Conservation (phyloP, 2,888 invertebrate genomes). For the Folsomia manolachei region DNA sequence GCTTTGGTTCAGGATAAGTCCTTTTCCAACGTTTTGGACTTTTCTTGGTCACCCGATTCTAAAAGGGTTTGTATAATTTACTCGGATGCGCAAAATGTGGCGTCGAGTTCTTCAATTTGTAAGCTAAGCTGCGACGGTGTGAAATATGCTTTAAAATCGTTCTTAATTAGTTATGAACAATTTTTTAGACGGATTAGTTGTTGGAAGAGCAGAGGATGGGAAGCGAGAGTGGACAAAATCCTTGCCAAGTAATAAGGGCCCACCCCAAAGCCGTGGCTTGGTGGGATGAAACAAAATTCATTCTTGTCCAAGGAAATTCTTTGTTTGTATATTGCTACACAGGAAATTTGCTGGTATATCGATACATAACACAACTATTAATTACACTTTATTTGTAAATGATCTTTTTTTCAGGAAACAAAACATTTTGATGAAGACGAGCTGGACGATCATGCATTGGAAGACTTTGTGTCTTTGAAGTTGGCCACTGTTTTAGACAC, state of each 20-base stretch:
- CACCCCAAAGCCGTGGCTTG: background rate
- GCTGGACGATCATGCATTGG: background rate
- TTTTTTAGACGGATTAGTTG: background rate
- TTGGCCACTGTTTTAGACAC: too few species aligned
- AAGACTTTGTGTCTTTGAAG: background rate
- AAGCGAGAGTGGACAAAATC: background rate
- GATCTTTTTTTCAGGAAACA: background rate
- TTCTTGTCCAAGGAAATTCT: background rate
- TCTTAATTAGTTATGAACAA: too few species aligned
- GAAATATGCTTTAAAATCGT: too few species aligned
- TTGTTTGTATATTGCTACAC: background rate
- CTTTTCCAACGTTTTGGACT: slow-evolving; percentile 23
- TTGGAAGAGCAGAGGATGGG: background rate
- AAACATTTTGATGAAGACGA: background rate
- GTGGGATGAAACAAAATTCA: background rate
- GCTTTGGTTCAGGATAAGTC: slow-evolving; percentile 25
- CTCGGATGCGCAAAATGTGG: slow-evolving; percentile 24
- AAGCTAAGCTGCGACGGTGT: too few species aligned
- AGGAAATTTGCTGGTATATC: background rate
- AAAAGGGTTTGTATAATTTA: slow-evolving; percentile 22
- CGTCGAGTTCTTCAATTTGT: too few species aligned
- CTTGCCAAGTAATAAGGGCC: background rate
- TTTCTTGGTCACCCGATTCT: slow-evolving; percentile 27
- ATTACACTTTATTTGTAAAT: background rate
- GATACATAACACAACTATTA: background rate